Base-by-base conservation (phyloP, 1,140 invertebrate genomes). In the Frieseomelitta varia region DNA sequence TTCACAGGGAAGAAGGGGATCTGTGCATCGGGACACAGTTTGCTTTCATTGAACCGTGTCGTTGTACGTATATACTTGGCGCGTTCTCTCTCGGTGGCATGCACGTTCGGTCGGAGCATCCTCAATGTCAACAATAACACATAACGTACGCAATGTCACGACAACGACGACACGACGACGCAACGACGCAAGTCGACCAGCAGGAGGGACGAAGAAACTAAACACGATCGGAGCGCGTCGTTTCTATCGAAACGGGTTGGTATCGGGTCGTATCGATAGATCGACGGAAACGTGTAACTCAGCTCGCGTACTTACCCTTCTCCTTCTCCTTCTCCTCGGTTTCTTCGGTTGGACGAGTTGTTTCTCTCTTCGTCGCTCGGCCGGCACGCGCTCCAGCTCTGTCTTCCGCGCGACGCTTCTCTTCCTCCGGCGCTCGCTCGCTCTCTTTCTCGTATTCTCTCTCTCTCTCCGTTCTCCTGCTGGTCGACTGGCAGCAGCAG, bases 211-310 rank as follows among this genome's bases (percentile, higher is more conserved):
- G 39, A 47, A 47, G 39, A 47, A 71, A 10, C 4, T 27, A 58
- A 51, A 47, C 8, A 11, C 17, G 63, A 17, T 63, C n/a, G n/a
- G n/a, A n/a, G n/a, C n/a, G n/a, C n/a, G n/a, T n/a, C 34, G 68
- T 69, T 81, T 27, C 63, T 65, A 83, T 53, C 30, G 63, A 55
- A 72, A 61, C 19, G 27, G 30, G 39, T 75, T 39, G 27, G 61
- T 65, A 81, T 69, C 34, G 53, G 51, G 55, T 30, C 78, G 39
- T 39, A 85, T 72, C 77, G 82, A 47, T 69, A 65, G 53, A 80
- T 80, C 82, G 55, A 80, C 56, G 77, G 76, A 80, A 80, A 84
- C 82, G 77, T 72, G n/a, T 72, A 68, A 53, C 79, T 75, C 30
- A 19, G 14, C 72, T 81, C 61, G 71, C 72, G 72, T 27, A 75